These are phyloP conservation scores for Psettodes erumei DNA, from an alignment of 2,113 vertebrate genomes.

Conservation along the genomic window DNA sequence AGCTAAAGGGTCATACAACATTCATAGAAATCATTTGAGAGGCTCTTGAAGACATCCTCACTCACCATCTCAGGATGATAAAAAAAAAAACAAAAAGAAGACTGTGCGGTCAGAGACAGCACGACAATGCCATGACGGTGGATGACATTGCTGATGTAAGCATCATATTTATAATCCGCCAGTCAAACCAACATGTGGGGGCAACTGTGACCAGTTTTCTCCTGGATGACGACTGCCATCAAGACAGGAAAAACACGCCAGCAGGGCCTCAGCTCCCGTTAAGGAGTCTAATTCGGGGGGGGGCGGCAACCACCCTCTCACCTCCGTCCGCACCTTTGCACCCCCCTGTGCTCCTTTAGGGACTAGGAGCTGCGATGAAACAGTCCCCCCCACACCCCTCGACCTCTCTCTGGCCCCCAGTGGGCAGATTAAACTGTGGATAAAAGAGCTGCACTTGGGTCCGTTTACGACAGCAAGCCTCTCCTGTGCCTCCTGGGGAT, in stretches of 20 bases:
- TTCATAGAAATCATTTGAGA: slow-evolving; percentile 15
- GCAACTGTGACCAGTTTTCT: slow-evolving; percentile 6
- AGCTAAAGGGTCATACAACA: slow-evolving; percentile 3
- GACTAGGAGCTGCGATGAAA: slow-evolving; percentile 33
- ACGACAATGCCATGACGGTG: no score
- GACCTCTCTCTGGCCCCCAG: slow-evolving; percentile 56
- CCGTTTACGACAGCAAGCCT: slow-evolving; percentile 71
- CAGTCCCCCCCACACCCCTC: slow-evolving; percentile 4
- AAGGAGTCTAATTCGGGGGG: slow-evolving; percentile 61
- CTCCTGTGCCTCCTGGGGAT: slow-evolving; percentile 66
- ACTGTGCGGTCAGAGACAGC: slow-evolving; percentile 7
- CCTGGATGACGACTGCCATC: slow-evolving; percentile 47
- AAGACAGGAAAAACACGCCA: slow-evolving; percentile 35
- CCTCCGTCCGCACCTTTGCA: slow-evolving; percentile 48
- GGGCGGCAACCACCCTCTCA: slow-evolving; percentile 33
- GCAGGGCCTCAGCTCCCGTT: slow-evolving; percentile 27
- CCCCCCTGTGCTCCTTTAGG: slow-evolving; percentile 49
- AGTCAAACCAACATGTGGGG: slow-evolving; percentile 26
- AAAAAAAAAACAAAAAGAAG: background rate
- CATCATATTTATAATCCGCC: slow-evolving; percentile 40
- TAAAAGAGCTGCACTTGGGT: slow-evolving; percentile 71
- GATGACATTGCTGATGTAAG: slow-evolving; percentile 13
- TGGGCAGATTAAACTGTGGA: slow-evolving; percentile 74
- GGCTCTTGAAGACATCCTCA: background rate
- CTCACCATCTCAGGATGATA: background rate